phyloP scores from a whole-genome alignment of 2,797 vertebrate species.

The Carapus acus region DNA sequence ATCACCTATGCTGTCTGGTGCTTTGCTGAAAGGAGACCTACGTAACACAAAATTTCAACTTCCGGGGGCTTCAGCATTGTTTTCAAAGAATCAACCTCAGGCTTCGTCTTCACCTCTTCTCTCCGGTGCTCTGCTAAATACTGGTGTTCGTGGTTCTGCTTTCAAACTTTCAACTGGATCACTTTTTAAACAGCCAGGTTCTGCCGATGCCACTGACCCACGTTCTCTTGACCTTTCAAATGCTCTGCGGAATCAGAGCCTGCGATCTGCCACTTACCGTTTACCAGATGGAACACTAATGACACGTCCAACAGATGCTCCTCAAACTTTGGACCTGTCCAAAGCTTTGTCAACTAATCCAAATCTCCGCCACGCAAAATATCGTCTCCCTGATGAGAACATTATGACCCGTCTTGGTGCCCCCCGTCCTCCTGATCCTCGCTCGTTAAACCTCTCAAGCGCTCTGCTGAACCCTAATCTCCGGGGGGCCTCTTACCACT shows the following conservation, averaged over 20 bases:
- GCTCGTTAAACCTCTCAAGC: slow-evolving; percentile 56
- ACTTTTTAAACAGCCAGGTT: slow-evolving; percentile 43
- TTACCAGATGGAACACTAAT: slow-evolving; percentile 60
- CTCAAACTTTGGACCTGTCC: slow-evolving; percentile 55
- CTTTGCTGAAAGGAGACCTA: slow-evolving; percentile 64
- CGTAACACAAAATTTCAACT: slow-evolving; percentile 67
- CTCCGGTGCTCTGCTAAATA: slow-evolving; percentile 68
- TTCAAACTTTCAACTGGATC: slow-evolving; percentile 62
- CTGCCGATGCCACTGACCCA: slow-evolving; percentile 30
- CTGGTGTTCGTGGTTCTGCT: slow-evolving; percentile 58
- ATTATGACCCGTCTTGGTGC: slow-evolving; percentile 56
- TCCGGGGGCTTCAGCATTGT: slow-evolving; percentile 64
- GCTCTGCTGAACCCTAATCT: slow-evolving; percentile 17
- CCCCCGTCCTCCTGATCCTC: slow-evolving; percentile 49
- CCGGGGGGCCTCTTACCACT: slow-evolving; percentile 62
- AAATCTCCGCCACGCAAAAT: slow-evolving; percentile 59
- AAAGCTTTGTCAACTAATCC: slow-evolving; percentile 62
- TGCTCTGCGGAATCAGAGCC: slow-evolving; percentile 59
- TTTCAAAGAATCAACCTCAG: slow-evolving; percentile 57
- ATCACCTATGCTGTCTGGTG: slow-evolving; percentile 57
- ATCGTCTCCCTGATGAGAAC: slow-evolving; percentile 56
- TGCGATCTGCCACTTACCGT: slow-evolving; percentile 56
- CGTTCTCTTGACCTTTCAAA: slow-evolving; percentile 56
- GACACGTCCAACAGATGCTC: slow-evolving; percentile 24
- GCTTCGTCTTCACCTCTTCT: slow-evolving; percentile 57